Evolutionary conservation across 2,797 vertebrate genomes (phyloP), one percentile per base, ranked within the genome.

Genomic region (Menidia menidia): DNA sequence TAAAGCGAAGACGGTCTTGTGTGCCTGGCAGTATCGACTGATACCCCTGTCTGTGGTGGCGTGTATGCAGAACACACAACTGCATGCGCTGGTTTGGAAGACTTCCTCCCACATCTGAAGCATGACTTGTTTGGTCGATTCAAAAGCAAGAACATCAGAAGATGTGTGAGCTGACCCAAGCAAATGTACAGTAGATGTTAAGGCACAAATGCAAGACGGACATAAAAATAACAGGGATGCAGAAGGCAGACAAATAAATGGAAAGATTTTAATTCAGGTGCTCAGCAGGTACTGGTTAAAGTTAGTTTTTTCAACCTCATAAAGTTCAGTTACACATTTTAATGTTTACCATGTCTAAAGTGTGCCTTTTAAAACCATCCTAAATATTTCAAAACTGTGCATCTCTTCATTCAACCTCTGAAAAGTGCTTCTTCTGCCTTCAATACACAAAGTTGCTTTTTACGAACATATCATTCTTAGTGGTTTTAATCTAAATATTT

Each of bases 71-170:
- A 68, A 65, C 58, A 16, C 51, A 60, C 33, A n/a, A 71, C n/a
- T 45, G 6, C 48, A 71, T 52, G 71, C 77, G 72, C 8, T 69
- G 85, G 87, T 88, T 76, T 87, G 87, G 83, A 93, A 88, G 84
- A 85, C 48, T 79, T 75, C 52, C 19, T 70, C 74, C 41, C 16
- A 51, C 62, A 43, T 31, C 41, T 52, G 54, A 63, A 16, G 39
- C 0, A 0, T 15, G 58, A 62, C 35, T 19, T 33, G 66, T 19
- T 61, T 35, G 65, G 65, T 80, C 60, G 7, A 83, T 78, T 81
- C 47, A 60, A 62, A 25, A 78, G 42, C 30, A 58, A 19, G 35
- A 74, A 57, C 51, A 64, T 64, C 65, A 77, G 53, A 48, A 54
- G 52, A 44, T 42, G 62, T 56, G 62, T 52, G n/a, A 45, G 67